phyloP scores from a whole-genome alignment of 2,113 vertebrate genomes.

The Gymnocephalus cernua region DNA sequence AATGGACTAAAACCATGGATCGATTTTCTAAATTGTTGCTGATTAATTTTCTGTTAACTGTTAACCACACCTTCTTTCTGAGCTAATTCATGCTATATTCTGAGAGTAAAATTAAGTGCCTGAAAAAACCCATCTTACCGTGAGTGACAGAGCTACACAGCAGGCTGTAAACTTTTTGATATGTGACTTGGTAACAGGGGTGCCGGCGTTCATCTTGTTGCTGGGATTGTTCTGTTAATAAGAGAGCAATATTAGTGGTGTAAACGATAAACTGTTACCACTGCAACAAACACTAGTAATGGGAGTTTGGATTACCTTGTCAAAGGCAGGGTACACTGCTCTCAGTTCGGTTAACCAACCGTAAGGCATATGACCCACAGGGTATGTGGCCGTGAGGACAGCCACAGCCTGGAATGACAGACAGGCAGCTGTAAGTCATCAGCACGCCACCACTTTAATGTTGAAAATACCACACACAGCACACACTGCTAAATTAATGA shows the following conservation, averaged over 20 bases:
- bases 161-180: constrained; percentile 97
- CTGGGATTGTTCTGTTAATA: constrained; percentile 91
- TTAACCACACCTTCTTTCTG: constrained; percentile 1
- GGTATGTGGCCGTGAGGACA: constrained; percentile 96
- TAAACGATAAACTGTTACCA: background rate
- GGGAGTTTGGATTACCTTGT: constrained; percentile 87
- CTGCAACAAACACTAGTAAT: background rate
- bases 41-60: background rate
- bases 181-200: constrained; percentile 88
- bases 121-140: constrained; percentile 85
- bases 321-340: constrained; percentile 97
- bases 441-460: constrained; percentile 7
- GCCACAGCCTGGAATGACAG: constrained; percentile 91
- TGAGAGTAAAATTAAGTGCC: background rate
- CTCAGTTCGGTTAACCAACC: constrained; percentile 98
- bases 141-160: constrained; percentile 93
- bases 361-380: constrained; percentile 99
- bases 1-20: no score
- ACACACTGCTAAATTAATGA: constrained; percentile 34
- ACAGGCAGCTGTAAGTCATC: constrained; percentile 37
- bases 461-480: constrained; percentile 24
- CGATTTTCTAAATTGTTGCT: no score
- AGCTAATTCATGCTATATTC: background rate
- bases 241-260: constrained; percentile 22
- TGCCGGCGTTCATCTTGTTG: constrained; percentile 89